Evolutionary conservation across 2,797 vertebrate genomes (phyloP).

Genomic region (Phalanger gymnotis): DNA sequence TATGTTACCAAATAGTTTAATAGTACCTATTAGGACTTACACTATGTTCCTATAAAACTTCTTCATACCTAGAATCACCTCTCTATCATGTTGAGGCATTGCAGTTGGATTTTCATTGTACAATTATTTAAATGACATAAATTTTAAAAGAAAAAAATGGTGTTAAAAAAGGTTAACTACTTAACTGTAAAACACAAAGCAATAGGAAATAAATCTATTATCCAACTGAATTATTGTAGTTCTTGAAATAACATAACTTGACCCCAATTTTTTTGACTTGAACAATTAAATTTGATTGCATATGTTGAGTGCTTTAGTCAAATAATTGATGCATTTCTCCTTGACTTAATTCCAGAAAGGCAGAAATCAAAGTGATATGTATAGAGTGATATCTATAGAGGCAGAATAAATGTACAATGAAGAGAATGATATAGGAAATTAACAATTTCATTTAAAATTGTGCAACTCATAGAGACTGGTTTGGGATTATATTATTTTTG

Average conservation of each 20-base stretch:
- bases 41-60: background rate
- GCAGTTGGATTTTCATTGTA: background rate
- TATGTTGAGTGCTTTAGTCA: background rate
- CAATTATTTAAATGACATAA: background rate
- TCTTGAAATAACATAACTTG: background rate
- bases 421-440: background rate
- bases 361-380: background rate
- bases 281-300: background rate
- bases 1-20: background rate
- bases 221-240: background rate
- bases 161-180: background rate
- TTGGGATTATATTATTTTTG: background rate
- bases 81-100: background rate
- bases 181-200: background rate
- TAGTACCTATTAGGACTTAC: background rate
- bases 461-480: background rate
- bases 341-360: background rate
- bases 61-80: too few relatives aligned
- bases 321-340: background rate
- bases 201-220: background rate
- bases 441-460: background rate
- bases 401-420: background rate
- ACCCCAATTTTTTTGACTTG: background rate
- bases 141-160: background rate
- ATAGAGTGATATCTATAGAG: background rate